Evolutionary conservation across 2,113 vertebrate genomes (phyloP), one percentile per base, ranked within the genome.

Genomic region (Halcyon senegalensis): DNA sequence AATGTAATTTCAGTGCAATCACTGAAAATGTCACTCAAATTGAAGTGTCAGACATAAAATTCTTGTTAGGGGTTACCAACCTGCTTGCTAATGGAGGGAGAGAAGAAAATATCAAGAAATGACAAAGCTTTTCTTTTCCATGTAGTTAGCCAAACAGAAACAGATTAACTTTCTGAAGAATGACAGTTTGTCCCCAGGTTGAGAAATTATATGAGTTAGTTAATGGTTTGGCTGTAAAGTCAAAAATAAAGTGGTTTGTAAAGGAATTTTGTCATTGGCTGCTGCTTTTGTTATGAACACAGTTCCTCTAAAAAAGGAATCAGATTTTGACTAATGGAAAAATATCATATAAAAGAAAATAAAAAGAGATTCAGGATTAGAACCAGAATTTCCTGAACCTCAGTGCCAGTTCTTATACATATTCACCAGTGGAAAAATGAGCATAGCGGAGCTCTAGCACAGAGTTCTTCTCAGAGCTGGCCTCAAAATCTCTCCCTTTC

Each of bases 181-280:
- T 44, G 85, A 89, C 68, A 89, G 51, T 94, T 90, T 93, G 92
- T 93, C 95, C 93, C 94, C 83, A 96, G 94, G 90, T 95, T 93
- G 80, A 92, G 83, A 90, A 84, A 94, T 96, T 96, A 68, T 92
- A 56, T 17, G 72, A 94, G 56, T 90, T 96, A 56, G 85, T 95
- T 91, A 95, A 93, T 92, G 48, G 86, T 89, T 96, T 96, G 95
- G 94, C 90, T 95, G 92, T 94, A 90, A 97, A 94, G 73, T 94
- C 16, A 96, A 93, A 96, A 95, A 93, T 93, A 89, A 94, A 95
- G 90, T 82, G 94, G 92, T 92, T 95, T 95, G 27, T 92, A 89
- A 93, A 95, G 60, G 93, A 97, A 94, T 93, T 87, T 13, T 6
- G 68, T 78, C 77, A 94, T 50, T 95, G 90, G 92, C 94, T 89